phyloP scores from a whole-genome alignment of 2,797 vertebrate genomes.

The Pipistrellus kuhlii region DNA sequence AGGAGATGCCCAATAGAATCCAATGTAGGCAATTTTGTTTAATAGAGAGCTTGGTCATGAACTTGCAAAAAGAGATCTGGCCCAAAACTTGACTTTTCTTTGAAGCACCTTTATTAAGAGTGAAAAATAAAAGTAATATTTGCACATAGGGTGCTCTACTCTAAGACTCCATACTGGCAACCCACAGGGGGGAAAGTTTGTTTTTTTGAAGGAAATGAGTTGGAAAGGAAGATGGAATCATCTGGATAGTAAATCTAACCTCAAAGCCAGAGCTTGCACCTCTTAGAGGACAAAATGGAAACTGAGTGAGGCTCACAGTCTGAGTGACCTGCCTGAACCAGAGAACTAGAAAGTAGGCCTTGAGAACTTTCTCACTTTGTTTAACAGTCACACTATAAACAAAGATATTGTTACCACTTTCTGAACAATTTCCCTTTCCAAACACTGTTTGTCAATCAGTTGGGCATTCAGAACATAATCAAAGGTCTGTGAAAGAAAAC shows the following conservation, averaged over 20 bases:
- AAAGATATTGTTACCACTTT: constrained; percentile 72
- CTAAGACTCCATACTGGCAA: neutral
- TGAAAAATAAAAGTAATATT: constrained; percentile 50
- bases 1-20: neutral
- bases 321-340: neutral
- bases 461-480: neutral
- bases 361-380: constrained; percentile 62
- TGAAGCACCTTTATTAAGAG: neutral
- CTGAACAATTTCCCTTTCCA: constrained; percentile 74
- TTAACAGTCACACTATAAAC: constrained; percentile 59
- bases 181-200: neutral
- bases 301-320: neutral
- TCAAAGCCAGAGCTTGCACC: neutral
- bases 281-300: constrained; percentile 21
- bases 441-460: constrained; percentile 72
- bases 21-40: constrained; percentile 3
- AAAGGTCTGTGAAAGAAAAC: constrained; percentile 23
- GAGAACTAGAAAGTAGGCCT: neutral
- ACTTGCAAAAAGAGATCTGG: constrained; percentile 10
- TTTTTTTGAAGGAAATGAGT: neutral
- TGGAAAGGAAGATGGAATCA: neutral
- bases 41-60: neutral
- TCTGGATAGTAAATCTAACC: neutral
- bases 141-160: neutral
- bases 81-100: constrained; percentile 30